These are phyloP conservation scores for Pseudomyrmex gracilis DNA, from an alignment of 1,140 invertebrate species.

Conservation along the genomic window DNA sequence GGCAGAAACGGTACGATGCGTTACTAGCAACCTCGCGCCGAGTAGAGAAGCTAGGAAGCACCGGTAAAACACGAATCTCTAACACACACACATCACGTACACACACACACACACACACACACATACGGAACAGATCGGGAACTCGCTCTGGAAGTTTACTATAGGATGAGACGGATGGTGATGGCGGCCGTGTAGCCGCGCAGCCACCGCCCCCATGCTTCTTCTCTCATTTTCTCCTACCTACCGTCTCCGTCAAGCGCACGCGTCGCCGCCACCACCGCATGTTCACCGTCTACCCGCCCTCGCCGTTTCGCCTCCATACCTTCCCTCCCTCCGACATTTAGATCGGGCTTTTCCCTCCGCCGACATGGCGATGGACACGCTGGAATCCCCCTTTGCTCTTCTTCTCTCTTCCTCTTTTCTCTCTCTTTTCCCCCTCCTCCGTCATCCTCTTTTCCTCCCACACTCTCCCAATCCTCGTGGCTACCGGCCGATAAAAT, in stretches of 20 bases:
- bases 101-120: no score
- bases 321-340: slow-evolving; percentile 6
- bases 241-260: slow-evolving; percentile 19
- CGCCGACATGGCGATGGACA: slow-evolving; percentile 60
- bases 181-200: slow-evolving; percentile 80
- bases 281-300: background rate
- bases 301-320: slow-evolving; percentile 23
- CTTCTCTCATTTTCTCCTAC: slow-evolving; percentile 65
- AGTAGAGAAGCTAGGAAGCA: slow-evolving; percentile 73
- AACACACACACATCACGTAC: slow-evolving; percentile 78
- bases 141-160: slow-evolving; percentile 78
- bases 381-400: slow-evolving; percentile 61
- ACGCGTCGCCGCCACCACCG: slow-evolving; percentile 36
- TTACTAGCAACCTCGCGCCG: slow-evolving; percentile 76
- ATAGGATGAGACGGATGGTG: slow-evolving; percentile 82
- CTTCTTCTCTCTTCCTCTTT: slow-evolving; percentile 17
- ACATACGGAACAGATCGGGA: slow-evolving; percentile 73
- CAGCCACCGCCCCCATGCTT: slow-evolving; percentile 84
- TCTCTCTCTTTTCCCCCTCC: slow-evolving; percentile 47
- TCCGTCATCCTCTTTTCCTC: background rate
- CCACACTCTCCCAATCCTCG: slow-evolving; percentile 29
- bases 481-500: slow-evolving; percentile 36
- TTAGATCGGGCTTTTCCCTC: slow-evolving; percentile 39
- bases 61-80: slow-evolving; percentile 80
- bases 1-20: slow-evolving; percentile 77